Base-by-base conservation (phyloP, 2,797 vertebrate genomes). In the Rhinophrynus dorsalis region DNA sequence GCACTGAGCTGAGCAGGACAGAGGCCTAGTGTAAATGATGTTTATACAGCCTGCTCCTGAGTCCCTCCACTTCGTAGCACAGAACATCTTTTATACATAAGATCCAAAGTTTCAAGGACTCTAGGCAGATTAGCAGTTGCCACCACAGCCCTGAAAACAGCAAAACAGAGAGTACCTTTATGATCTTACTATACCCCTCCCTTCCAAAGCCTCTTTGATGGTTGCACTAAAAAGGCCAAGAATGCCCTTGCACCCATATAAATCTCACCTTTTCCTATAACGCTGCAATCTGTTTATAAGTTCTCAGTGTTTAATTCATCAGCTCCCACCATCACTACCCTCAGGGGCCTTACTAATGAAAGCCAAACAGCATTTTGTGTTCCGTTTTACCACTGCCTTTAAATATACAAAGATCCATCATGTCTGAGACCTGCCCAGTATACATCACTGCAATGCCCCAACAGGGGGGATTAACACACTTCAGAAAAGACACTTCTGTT, bases 1-100 rank as follows among this genome's bases (percentile, higher is more conserved):
- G 42, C 40, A 10, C 50, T 32, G 44, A 68, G 27, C 3, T 9
- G 35, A 29, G 37, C 23, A 15, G 54, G 35, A 68, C 56, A 68
- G 56, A 69, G 67, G 29, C 58, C 58, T 29, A 60, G 67, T 61
- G 45, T 68, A 24, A 32, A 50, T 32, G 18, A 2, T 69, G 57
- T 62, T 69, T 61, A 60, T 55, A 26, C 37, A 69, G 32, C 37
- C 24, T 30, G 6, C 45, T n/a, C n/a, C n/a, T n/a, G n/a, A n/a
- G n/a, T n/a, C n/a, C n/a, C n/a, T n/a, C n/a, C 48, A 35, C 47
- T 32, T 33, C 1, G 23, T 45, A 68, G 58, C 37, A 69, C 67
- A 69, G 67, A 69, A 26, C 57, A 69, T 69, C 57, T 69, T 54
- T 69, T 69, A 61, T 69, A 51, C 27, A 17, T 17, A 11, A 15